These are phyloP conservation scores for Peromyscus polionotus DNA, from an alignment of 2,113 vertebrate genomes.

Conservation along the genomic window DNA sequence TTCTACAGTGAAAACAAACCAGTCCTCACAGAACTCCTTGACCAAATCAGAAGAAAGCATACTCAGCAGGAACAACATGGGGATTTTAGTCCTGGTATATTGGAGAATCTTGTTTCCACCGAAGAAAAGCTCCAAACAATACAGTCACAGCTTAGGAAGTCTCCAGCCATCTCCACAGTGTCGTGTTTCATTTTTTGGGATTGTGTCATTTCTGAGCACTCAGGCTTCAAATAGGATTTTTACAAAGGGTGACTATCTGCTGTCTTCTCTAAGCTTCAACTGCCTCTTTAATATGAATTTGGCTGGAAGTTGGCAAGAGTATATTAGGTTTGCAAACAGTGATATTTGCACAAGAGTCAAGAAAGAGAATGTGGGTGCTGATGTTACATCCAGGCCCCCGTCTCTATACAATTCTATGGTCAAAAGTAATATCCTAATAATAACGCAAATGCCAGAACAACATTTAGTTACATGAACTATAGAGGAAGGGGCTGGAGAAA, in stretches of 20 bases:
- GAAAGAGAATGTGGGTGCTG: background rate
- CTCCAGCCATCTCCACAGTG: background rate
- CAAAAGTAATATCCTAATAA: background rate
- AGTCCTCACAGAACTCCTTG: background rate
- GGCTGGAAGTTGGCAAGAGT: background rate
- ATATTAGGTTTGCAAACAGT: background rate
- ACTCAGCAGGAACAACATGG: background rate
- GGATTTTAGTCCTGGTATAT: background rate
- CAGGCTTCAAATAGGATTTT: background rate
- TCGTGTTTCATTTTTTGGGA: background rate
- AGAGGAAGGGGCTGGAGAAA: background rate
- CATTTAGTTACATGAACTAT: background rate
- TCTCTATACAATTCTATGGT: background rate
- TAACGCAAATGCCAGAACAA: background rate
- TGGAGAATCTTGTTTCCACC: background rate
- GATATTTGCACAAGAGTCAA: background rate
- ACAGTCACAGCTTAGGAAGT: background rate
- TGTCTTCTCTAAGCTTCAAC: background rate
- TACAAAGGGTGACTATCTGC: background rate
- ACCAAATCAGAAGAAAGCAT: background rate
- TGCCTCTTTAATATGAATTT: background rate
- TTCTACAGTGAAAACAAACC: constrained; percentile 1
- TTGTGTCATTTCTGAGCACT: background rate
- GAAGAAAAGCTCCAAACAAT: background rate
- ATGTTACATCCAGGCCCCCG: background rate